A percentile compares a stretch with the other conserved stretches of the same genome.
phyloP scores from a whole-genome alignment of 1,140 invertebrate species.

The Zaprionus nigranus region DNA sequence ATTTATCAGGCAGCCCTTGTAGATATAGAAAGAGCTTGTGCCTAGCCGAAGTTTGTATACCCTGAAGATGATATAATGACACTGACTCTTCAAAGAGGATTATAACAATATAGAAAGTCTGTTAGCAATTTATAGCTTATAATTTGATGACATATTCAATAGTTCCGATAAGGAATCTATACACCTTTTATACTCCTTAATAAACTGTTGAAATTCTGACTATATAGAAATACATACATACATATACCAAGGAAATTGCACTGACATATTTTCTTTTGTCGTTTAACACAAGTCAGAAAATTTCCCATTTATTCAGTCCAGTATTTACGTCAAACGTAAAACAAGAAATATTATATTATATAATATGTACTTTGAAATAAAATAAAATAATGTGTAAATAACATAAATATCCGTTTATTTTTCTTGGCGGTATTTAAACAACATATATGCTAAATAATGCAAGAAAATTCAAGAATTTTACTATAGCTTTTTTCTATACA shows the following conservation, averaged over 20 bases:
- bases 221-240: neutral
- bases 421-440: no score
- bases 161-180: no score
- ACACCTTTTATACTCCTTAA: neutral
- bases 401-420: slow-evolving; percentile 2
- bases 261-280: slow-evolving; percentile 13
- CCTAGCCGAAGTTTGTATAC: no score
- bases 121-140: no score
- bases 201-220: neutral
- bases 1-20: no score
- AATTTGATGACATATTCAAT: no score
- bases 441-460: neutral
- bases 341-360: slow-evolving; percentile 27
- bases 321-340: slow-evolving; percentile 28
- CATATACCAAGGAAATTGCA: neutral
- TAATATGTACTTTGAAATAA: neutral
- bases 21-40: no score
- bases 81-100: no score
- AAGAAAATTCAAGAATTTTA: neutral
- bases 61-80: no score
- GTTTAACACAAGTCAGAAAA: slow-evolving; percentile 8
- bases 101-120: no score
- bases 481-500: no score
- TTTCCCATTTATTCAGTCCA: slow-evolving; percentile 3
- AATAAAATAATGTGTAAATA: slow-evolving; percentile 15